A percentile compares a stretch with the other conserved stretches of the same genome.
These are phyloP conservation scores for Thera obeliscata DNA, from an alignment of 2,888 invertebrate species.

Conservation along the genomic window DNA sequence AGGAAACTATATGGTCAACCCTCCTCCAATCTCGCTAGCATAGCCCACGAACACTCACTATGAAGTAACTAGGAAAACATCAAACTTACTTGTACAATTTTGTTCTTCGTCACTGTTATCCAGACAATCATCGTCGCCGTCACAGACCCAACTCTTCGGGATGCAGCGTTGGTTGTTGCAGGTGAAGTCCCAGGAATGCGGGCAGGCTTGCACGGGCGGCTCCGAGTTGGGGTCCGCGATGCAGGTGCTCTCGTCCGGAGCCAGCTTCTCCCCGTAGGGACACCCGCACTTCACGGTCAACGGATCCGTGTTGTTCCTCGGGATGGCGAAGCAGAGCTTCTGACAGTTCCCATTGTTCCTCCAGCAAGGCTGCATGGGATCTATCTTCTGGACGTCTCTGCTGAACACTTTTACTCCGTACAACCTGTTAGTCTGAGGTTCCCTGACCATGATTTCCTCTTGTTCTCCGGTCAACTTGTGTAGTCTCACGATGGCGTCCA, in stretches of 20 bases:
- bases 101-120: constrained; percentile 98
- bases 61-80: background rate
- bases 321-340: constrained; percentile 97
- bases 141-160: constrained; percentile 97
- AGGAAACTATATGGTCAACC: too few relatives aligned
- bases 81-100: constrained; percentile 93
- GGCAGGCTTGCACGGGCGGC: constrained; percentile 94
- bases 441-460: constrained; percentile 93
- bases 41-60: background rate
- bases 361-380: constrained; percentile 91
- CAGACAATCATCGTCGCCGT: constrained; percentile 97
- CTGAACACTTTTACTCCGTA: constrained; percentile 97
- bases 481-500: constrained; percentile 96
- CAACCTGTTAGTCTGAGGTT: constrained; percentile 94
- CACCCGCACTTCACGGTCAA: constrained; percentile 92
- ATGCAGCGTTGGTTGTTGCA: constrained; percentile 96
- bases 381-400: constrained; percentile 88
- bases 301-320: constrained; percentile 83
- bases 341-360: constrained; percentile 95
- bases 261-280: constrained; percentile 95
- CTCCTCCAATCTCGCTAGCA: background rate
- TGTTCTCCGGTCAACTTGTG: constrained; percentile 95
- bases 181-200: constrained; percentile 96
- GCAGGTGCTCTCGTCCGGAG: constrained; percentile 88
- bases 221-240: constrained; percentile 92